Percentiles rank a stretch among this genome's conserved stretches.
Conservation (phyloP, 2,113 vertebrate genomes). For the Neolamprologus sp. region DNA sequence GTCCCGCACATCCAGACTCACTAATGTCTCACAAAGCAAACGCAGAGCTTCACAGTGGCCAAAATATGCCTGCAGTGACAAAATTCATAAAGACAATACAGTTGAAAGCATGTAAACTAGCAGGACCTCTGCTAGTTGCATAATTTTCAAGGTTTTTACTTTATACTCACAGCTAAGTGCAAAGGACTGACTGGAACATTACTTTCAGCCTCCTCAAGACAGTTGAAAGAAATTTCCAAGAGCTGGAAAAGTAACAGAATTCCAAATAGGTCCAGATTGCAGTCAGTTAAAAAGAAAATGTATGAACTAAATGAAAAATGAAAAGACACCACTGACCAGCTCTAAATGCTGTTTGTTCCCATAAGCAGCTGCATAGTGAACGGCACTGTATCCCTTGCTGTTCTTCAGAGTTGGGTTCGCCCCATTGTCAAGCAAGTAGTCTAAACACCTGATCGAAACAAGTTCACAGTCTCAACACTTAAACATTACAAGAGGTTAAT, state of each 20-base stretch:
- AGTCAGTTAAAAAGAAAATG: background rate
- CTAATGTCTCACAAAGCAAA: conserved; percentile 89
- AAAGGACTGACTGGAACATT: conserved; percentile 91
- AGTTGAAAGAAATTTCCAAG: conserved; percentile 96
- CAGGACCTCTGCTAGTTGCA: background rate
- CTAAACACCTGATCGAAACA: conserved; percentile 79
- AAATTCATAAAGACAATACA: background rate
- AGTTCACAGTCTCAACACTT: background rate
- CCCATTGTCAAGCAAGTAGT: conserved; percentile 89
- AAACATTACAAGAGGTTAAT: background rate
- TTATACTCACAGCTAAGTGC: conserved; percentile 94
- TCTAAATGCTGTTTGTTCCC: conserved; percentile 94
- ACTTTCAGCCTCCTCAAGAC: conserved; percentile 91
- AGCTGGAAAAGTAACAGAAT: conserved; percentile 69
- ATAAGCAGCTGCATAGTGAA: conserved; percentile 93
- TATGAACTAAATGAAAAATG: background rate
- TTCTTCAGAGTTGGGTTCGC: conserved; percentile 91
- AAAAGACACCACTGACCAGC: conserved; percentile 73
- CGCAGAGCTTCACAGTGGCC: conserved; percentile 92
- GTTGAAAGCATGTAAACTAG: background rate
- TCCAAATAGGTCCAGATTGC: background rate
- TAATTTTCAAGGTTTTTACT: background rate
- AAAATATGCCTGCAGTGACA: conserved; percentile 80
- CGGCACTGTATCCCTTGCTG: conserved; percentile 89
- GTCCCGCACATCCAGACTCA: conserved; percentile 90